phyloP scores from a whole-genome alignment of 2,888 invertebrate genomes.

The Brassicogethes aeneus region DNA sequence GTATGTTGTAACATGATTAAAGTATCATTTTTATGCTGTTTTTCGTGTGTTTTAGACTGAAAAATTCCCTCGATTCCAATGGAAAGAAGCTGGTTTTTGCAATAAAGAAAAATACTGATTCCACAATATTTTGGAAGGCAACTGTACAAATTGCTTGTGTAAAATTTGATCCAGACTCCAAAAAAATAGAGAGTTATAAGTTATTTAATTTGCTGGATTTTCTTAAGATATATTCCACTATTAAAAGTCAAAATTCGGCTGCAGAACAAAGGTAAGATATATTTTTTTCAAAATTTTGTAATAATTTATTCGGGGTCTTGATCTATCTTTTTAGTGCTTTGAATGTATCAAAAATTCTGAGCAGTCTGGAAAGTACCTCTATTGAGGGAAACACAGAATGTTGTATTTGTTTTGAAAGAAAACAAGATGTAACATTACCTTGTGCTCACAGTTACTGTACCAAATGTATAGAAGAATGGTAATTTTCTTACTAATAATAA shows the following conservation, averaged over 20 bases:
- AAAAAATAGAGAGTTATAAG: slow-evolving; percentile 49
- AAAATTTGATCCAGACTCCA: slow-evolving; percentile 46
- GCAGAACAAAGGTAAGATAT: slow-evolving; percentile 28
- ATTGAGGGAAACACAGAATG: slow-evolving; percentile 45
- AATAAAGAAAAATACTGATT: slow-evolving; percentile 55
- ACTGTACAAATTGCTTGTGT: slow-evolving; percentile 57
- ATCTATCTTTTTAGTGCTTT: neutral
- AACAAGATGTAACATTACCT: slow-evolving; percentile 57
- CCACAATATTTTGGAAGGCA: slow-evolving; percentile 58
- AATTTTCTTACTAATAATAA: slow-evolving; percentile 4
- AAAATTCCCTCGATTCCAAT: slow-evolving; percentile 49
- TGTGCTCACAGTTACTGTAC: slow-evolving; percentile 64
- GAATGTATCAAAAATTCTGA: neutral
- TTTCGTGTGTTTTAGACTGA: slow-evolving; percentile 46
- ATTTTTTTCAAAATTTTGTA: neutral
- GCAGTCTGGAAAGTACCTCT: slow-evolving; percentile 23
- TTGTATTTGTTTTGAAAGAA: slow-evolving; percentile 63
- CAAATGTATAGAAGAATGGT: slow-evolving; percentile 66
- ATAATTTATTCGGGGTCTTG: neutral
- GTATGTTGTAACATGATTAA: slow-evolving; percentile 43
- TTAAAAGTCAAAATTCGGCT: slow-evolving; percentile 42
- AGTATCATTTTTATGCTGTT: neutral
- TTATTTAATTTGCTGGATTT: slow-evolving; percentile 55
- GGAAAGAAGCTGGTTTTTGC: slow-evolving; percentile 57
- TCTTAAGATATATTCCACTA: slow-evolving; percentile 50